phyloP scores from a whole-genome alignment of 2,888 invertebrate species.

The Nemurella pictetii region DNA sequence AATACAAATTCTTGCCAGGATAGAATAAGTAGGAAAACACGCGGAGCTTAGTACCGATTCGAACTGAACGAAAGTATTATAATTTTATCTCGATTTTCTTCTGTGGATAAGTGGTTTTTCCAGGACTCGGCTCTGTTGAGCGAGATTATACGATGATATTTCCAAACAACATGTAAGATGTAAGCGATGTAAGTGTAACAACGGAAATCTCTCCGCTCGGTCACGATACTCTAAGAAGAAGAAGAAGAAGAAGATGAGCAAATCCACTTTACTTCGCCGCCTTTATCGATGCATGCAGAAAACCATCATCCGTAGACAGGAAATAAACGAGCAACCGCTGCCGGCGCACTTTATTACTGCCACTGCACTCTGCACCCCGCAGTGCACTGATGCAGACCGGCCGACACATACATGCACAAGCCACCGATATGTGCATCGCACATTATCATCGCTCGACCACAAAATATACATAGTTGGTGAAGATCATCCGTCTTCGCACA shows the following conservation, averaged over 20 bases:
- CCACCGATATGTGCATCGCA: background rate
- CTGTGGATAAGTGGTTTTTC: background rate
- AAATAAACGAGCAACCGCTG: background rate
- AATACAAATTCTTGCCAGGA: background rate
- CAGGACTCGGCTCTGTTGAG: background rate
- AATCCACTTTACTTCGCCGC: background rate
- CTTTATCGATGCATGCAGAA: background rate
- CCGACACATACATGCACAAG: background rate
- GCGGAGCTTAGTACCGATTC: background rate
- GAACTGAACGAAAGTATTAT: background rate
- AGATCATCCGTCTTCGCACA: background rate
- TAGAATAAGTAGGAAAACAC: background rate
- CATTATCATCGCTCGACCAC: background rate
- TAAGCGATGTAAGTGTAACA: background rate
- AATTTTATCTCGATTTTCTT: background rate
- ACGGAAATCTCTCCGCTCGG: background rate
- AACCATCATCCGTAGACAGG: background rate
- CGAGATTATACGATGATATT: background rate
- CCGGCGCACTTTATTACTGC: background rate
- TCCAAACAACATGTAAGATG: background rate
- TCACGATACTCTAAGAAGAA: background rate
- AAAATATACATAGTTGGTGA: background rate
- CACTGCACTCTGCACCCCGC: background rate
- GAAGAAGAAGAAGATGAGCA: too few species aligned
- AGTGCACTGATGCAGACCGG: background rate